Base-by-base conservation (phyloP, 2,888 invertebrate species). In the Copidosoma aretas region DNA sequence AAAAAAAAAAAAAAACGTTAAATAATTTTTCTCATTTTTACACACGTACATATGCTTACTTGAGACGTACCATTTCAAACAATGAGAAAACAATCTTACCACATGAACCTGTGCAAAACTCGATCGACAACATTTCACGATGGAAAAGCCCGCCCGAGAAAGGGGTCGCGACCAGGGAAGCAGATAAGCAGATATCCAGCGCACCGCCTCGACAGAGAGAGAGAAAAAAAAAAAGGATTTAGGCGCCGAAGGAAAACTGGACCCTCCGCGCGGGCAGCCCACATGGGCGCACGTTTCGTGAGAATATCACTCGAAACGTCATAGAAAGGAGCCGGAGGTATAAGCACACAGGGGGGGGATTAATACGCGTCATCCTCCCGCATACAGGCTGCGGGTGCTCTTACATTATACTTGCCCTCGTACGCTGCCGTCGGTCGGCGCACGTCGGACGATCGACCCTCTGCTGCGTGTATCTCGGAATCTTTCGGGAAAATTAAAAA, bases 361-460 rank as follows among this genome's bases (percentile, higher is more conserved):
- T 46, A 46, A 46, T 46, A 46, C 43, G 43, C 43, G 43, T 46
- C 43, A 46, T 46, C 43, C 43, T 46, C 43, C 43, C 43, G 43
- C 43, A 46, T 46, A 17, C 43, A 12, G 43, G 43, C 43, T 46
- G 43, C 43, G 43, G 43, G 43, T 46, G 14, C 43, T 46, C 17
- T 46, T 12, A 46, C 12, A 17, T 8, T 32, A n/a, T n/a, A n/a
- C 32, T 32, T 32, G 32, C 32, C 32, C 32, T 32, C n/a, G n/a
- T 32, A 32, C 32, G 8, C 32, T 32, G 32, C 32, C 32, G 8
- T 32, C 32, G 32, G 32, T 32, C 32, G 32, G 32, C 8, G 8
- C 8, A 46, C 12, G 43, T 46, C 43, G 12, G 17, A 17, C 14
- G 43, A 46, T 46, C 12, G 43, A 46, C 43, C 15, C 43, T 12